Base-by-base conservation (phyloP, 2,113 vertebrate genomes). In the Cyanoramphus novaezelandiae region DNA sequence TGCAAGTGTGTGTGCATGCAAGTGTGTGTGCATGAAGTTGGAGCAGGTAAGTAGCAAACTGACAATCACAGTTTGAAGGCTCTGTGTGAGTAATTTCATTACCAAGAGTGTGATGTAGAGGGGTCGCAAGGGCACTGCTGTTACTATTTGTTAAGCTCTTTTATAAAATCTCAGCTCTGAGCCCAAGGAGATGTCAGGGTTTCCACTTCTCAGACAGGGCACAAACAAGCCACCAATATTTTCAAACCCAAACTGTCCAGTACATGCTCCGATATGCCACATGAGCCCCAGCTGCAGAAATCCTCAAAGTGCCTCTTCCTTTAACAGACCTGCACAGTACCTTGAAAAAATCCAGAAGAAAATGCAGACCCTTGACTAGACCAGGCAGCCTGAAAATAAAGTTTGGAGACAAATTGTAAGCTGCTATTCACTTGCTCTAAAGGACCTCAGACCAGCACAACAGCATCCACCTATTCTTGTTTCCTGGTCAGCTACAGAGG, bases 211-310 rank as follows among this genome's bases (percentile, higher is more conserved):
- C 39, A 49, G 35, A 64, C 17, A 89, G 15, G 29, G 20, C 50
- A 55, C 28, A 76, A 67, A 21, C 17, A 87, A 67, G 23, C 3
- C 67, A 80, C 5, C 10, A 17, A 4, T 19, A 46, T 44, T 87
- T 79, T 69, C 11, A 49, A 95, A 77, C 14, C 82, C 3, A 37
- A 65, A n/a, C 25, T 76, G 47, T 64, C 83, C 52, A 39, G 17
- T 6, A 31, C 8, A 1, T 68, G n/a, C 25, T 86, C 31, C 2
- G 1, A 71, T 43, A 67, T 0, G 1, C 44, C 29, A 44, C 4
- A 5, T 2, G 6, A 80, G 1, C 6, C 12, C 4, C 25, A 47
- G 23, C 19, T 27, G 37, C 33, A 92, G 43, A 92, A 94, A 59
- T 24, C 49, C 71, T 69, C 33, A 44, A 53, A 47, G 37, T 17